These are phyloP conservation scores for Leistus spinibarbis DNA, from an alignment of 2,888 invertebrate species.

Conservation along the genomic window DNA sequence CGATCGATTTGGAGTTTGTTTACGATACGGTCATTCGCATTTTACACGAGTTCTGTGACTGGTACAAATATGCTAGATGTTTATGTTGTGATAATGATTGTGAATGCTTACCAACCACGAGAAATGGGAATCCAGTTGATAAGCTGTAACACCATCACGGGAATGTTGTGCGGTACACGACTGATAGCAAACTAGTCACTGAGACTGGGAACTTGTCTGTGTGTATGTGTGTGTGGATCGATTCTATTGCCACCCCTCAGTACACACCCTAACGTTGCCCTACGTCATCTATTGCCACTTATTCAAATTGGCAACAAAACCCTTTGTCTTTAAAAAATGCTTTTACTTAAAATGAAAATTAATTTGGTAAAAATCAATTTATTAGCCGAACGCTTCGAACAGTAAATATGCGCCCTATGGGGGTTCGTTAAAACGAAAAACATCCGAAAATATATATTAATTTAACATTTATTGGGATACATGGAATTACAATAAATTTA, in stretches of 20 bases:
- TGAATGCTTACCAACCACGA: conserved; percentile 30
- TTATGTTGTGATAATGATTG: background rate
- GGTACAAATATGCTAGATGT: background rate
- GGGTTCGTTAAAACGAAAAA: too few relatives aligned
- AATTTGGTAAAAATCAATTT: too few relatives aligned
- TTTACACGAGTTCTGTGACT: background rate
- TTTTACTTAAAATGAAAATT: background rate
- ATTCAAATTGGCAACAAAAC: background rate
- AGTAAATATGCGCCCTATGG: too few relatives aligned
- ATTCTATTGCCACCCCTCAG: background rate
- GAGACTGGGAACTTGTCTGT: background rate
- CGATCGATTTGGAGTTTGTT: conserved; percentile 29
- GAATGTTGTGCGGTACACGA: conserved; percentile 13
- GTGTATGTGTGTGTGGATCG: conserved; percentile 10
- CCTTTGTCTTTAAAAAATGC: background rate
- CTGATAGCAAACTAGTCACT: background rate
- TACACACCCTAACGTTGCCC: background rate
- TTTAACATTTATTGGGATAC: background rate
- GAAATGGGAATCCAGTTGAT: conserved; percentile 2
- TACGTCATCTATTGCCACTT: background rate
- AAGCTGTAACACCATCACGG: conserved; percentile 17
- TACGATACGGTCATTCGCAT: conserved; percentile 36
- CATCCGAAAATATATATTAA: too few relatives aligned
- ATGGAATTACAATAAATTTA: background rate
- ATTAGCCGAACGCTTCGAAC: too few relatives aligned